Conservation (phyloP, 1,140 invertebrate species). For the Temnothorax nylanderi region DNA sequence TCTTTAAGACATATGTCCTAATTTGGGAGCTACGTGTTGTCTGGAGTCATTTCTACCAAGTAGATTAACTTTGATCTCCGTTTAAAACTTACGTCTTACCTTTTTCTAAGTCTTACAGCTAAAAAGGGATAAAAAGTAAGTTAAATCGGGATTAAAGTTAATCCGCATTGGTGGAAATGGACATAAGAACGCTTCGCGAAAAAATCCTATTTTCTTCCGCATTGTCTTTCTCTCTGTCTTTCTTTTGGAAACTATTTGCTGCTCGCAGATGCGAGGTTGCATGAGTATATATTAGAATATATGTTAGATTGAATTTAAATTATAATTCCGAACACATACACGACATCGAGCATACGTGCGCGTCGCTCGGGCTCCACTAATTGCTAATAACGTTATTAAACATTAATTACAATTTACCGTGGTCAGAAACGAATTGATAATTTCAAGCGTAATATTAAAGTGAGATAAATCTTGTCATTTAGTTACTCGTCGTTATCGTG, state of each 20-base stretch:
- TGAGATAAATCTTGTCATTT: not conserved
- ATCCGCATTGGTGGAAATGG: too few species aligned
- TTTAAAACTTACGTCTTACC: too few species aligned
- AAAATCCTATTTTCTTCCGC: not conserved
- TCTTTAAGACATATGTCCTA: too few species aligned
- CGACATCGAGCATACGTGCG: not conserved
- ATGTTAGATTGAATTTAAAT: not conserved
- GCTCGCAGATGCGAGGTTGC: not conserved
- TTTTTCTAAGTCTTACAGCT: too few species aligned
- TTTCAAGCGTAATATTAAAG: not conserved
- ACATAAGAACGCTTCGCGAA: not conserved
- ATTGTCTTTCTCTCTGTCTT: not conserved
- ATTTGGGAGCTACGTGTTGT: too few species aligned
- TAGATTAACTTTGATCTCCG: too few species aligned
- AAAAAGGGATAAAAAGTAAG: too few species aligned
- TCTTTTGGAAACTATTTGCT: not conserved
- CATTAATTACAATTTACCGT: not conserved
- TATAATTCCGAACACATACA: not conserved
- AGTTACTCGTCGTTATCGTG: not conserved
- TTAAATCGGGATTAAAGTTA: too few species aligned
- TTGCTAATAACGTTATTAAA: not conserved
- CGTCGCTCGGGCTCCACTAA: not conserved
- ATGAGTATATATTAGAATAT: not conserved
- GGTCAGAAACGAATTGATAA: not conserved
- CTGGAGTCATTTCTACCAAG: too few species aligned